These are phyloP conservation scores for Polypedilum pembai DNA, from an alignment of 1,140 invertebrate genomes.

Conservation along the genomic window DNA sequence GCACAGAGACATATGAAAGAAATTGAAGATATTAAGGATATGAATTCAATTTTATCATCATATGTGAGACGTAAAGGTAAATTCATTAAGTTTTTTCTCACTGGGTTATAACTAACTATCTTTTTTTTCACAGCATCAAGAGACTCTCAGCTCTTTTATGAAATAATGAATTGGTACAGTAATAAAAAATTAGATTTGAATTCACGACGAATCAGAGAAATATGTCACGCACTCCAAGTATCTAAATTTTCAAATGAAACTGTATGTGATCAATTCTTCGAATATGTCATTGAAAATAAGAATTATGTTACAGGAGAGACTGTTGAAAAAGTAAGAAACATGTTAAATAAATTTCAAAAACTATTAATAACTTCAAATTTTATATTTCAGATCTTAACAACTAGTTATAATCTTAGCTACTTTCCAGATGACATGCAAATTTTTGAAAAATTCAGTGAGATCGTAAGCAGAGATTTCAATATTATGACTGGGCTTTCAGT, in stretches of 20 bases:
- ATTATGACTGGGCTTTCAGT: conserved; percentile 44
- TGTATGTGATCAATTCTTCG: conserved; percentile 43
- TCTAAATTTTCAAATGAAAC: conserved; percentile 41
- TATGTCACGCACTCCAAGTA: conserved; percentile 40
- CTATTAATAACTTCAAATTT: not conserved
- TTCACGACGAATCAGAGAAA: conserved; percentile 43
- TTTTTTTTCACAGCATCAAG: conserved; percentile 33
- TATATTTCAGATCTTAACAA: conserved; percentile 34
- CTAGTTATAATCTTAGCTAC: conserved; percentile 46
- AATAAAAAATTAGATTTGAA: conserved; percentile 36
- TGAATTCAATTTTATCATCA: conserved; percentile 38
- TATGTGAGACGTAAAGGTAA: conserved; percentile 36
- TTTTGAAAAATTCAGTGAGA: conserved; percentile 37
- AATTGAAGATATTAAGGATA: conserved; percentile 34
- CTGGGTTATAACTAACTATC: too few relatives aligned
- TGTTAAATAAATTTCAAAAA: not conserved
- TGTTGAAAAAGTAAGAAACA: conserved; percentile 42
- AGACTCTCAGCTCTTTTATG: conserved; percentile 35
- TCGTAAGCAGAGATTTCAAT: conserved; percentile 45
- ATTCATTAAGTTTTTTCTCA: too few relatives aligned
- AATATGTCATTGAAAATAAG: conserved; percentile 42
- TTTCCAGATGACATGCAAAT: conserved; percentile 39
- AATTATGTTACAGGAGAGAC: conserved; percentile 44
- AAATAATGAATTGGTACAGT: conserved; percentile 36
- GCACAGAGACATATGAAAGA: conserved; percentile 34